A percentile compares a stretch with the other conserved stretches of the same genome.
Evolutionary conservation across 2,797 vertebrate species (phyloP).

Genomic region (Microctenopoma lineatum): DNA sequence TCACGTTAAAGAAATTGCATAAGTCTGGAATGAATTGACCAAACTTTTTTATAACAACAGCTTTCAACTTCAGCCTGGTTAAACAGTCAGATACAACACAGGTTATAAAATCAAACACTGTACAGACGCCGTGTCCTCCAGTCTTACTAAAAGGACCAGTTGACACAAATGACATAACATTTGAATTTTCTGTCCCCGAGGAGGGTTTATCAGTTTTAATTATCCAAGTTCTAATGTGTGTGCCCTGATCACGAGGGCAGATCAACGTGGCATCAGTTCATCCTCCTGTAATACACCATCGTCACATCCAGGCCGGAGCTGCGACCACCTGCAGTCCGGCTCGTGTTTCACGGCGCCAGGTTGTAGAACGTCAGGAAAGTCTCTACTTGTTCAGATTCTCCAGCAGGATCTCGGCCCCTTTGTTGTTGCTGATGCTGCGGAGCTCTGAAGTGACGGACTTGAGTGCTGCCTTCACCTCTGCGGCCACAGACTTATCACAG

Average conservation of each 20-base stretch:
- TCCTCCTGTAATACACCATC: neutral
- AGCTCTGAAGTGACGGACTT: conserved; percentile 83
- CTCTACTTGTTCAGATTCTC: conserved; percentile 82
- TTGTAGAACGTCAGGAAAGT: conserved; percentile 5
- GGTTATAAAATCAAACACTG: conserved; percentile 16
- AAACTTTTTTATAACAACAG: too few species aligned
- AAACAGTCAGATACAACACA: neutral
- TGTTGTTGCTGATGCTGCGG: conserved; percentile 79
- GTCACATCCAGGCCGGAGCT: neutral
- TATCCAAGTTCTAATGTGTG: neutral
- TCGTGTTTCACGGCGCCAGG: neutral
- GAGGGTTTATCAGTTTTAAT: neutral
- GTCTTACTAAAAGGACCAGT: neutral
- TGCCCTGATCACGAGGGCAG: neutral
- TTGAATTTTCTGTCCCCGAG: neutral
- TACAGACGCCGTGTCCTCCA: too few species aligned
- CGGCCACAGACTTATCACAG: conserved; percentile 81
- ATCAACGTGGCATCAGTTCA: neutral
- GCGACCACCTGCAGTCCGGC: neutral
- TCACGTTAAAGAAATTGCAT: too few species aligned
- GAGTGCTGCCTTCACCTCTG: conserved; percentile 86
- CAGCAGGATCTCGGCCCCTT: conserved; percentile 88
- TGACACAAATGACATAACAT: neutral
- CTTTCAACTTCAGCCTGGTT: too few species aligned
- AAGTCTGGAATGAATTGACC: too few species aligned